phyloP scores from a whole-genome alignment of 2,797 vertebrate genomes.

The Typhlichthys eigenmanni region DNA sequence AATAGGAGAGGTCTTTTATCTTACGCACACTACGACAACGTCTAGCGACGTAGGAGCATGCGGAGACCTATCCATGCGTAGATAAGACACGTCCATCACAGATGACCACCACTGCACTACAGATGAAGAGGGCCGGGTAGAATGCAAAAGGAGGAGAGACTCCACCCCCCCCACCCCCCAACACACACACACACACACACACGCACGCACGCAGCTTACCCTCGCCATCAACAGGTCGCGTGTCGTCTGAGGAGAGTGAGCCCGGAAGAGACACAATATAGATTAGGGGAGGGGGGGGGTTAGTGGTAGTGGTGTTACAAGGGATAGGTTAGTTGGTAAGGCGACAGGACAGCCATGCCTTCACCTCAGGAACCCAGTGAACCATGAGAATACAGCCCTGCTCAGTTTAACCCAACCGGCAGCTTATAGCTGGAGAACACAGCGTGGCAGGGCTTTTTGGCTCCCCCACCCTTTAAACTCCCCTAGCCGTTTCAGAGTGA shows the following conservation, averaged over 20 bases:
- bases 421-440: no score
- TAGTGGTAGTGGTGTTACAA: constrained; percentile 13
- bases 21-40: not conserved
- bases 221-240: constrained; percentile 84
- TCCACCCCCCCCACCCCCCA: constrained; percentile 13
- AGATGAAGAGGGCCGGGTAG: constrained; percentile 28
- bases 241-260: constrained; percentile 83
- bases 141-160: constrained; percentile 54
- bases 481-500: no score
- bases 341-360: not conserved
- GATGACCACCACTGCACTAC: constrained; percentile 61
- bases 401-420: no score
- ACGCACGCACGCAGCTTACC: constrained; percentile 80
- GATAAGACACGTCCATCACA: constrained; percentile 52
- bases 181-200: constrained; percentile 62
- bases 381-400: no score
- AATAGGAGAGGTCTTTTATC: no score
- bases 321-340: not conserved
- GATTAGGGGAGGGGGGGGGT: constrained; percentile 40
- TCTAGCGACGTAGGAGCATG: constrained; percentile 16
- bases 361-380: no score
- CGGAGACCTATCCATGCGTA: constrained; percentile 41
- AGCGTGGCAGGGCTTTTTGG: no score
- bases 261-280: constrained; percentile 68
- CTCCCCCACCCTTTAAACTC: no score